Conservation (phyloP, 2,113 vertebrate genomes). For the Oryzias javanicus region DNA sequence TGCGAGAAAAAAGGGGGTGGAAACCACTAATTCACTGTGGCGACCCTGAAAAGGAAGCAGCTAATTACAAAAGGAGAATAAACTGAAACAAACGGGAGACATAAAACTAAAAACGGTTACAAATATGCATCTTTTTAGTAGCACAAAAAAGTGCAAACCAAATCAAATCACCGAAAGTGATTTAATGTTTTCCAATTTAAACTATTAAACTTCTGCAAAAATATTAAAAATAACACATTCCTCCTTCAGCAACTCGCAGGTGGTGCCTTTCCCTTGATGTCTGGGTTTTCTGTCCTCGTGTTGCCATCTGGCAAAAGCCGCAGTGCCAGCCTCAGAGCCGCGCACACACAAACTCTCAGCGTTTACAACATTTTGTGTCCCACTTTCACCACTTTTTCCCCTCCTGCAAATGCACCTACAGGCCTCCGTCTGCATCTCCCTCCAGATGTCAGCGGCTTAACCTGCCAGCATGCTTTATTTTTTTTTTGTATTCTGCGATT, state of each 20-base stretch:
- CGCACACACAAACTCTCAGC: slow-evolving; percentile 15
- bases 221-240: slow-evolving; percentile 16
- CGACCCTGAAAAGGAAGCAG: too few species aligned
- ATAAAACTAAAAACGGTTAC: neutral
- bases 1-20: too few species aligned
- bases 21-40: too few species aligned
- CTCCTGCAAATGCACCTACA: slow-evolving; percentile 30
- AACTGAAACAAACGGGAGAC: neutral
- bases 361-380: slow-evolving; percentile 44
- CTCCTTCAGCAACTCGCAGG: slow-evolving; percentile 42
- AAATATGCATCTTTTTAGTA: neutral
- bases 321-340: slow-evolving; percentile 47
- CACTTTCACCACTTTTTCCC: slow-evolving; percentile 35
- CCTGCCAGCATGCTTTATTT: slow-evolving; percentile 30
- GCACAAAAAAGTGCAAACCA: neutral
- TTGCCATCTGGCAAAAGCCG: slow-evolving; percentile 61
- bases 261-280: slow-evolving; percentile 52
- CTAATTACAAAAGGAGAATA: too few species aligned
- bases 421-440: slow-evolving; percentile 14
- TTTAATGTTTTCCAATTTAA: neutral
- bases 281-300: slow-evolving; percentile 48
- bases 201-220: slow-evolving; percentile 15
- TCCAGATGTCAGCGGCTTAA: slow-evolving; percentile 55
- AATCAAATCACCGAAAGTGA: neutral
- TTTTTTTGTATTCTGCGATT: slow-evolving; percentile 14